Evolutionary conservation across 2,888 invertebrate genomes (phyloP).

Genomic region (Orthonychiurus folsomi): DNA sequence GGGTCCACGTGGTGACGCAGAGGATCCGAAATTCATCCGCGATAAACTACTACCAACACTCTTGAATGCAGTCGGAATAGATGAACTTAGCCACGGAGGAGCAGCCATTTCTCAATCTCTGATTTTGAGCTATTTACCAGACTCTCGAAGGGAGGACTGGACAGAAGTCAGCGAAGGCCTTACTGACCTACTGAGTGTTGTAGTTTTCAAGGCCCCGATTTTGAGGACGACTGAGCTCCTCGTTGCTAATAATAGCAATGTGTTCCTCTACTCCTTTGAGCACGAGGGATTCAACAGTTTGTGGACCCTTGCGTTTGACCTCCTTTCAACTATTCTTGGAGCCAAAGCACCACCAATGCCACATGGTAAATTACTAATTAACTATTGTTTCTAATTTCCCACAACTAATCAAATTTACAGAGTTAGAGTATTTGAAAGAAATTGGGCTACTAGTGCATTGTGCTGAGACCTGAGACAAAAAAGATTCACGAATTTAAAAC

Average conservation of each 20-base stretch:
- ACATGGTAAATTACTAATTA: too few species aligned
- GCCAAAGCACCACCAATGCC: slow-evolving; percentile 20
- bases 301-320: slow-evolving; percentile 17
- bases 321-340: slow-evolving; percentile 20
- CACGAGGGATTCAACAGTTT: slow-evolving; percentile 19
- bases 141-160: slow-evolving; percentile 19
- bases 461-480: too few species aligned
- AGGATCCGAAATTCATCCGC: slow-evolving; percentile 21
- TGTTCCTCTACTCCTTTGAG: slow-evolving; percentile 36
- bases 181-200: slow-evolving; percentile 29
- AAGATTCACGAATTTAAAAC: too few species aligned
- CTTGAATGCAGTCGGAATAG: slow-evolving; percentile 14
- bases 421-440: too few species aligned
- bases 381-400: too few species aligned
- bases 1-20: slow-evolving; percentile 13
- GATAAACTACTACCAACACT: slow-evolving; percentile 21
- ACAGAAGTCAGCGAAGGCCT: slow-evolving; percentile 26
- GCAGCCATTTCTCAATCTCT: slow-evolving; percentile 16
- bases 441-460: too few species aligned
- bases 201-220: slow-evolving; percentile 33
- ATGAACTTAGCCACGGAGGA: slow-evolving; percentile 12
- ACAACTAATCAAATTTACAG: too few species aligned
- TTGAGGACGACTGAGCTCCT: slow-evolving; percentile 30
- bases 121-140: slow-evolving; percentile 23
- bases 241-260: slow-evolving; percentile 18